Conservation (phyloP, 1,140 invertebrate species). For the Ylistrum balloti region DNA sequence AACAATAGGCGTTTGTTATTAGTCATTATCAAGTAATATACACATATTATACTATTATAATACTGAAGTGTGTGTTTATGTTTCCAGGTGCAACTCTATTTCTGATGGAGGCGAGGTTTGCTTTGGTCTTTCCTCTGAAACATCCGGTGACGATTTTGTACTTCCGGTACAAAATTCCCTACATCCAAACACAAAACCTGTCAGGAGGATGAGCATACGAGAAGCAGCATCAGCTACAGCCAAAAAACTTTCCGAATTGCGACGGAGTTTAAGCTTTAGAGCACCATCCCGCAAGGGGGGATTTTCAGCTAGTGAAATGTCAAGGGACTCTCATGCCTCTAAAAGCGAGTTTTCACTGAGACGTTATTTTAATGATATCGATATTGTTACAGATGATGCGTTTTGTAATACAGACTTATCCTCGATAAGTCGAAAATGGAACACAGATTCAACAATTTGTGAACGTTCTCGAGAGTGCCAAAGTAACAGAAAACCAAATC, state of each 20-base stretch:
- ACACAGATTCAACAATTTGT: conserved; percentile 6
- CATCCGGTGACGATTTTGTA: not conserved
- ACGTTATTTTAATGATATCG: not conserved
- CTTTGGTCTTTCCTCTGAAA: conserved; percentile 50
- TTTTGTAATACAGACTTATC: not conserved
- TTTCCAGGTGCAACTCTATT: conserved; percentile 67
- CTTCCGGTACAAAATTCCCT: conserved; percentile 36
- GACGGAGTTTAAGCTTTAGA: conserved; percentile 44
- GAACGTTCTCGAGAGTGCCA: not conserved
- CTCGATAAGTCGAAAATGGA: not conserved
- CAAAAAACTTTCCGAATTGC: conserved; percentile 32
- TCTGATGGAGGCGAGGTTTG: conserved; percentile 68
- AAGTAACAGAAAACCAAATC: not conserved
- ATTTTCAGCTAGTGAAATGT: not conserved
- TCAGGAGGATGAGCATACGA: conserved; percentile 55
- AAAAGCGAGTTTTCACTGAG: conserved; percentile 41
- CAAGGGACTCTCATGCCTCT: not conserved
- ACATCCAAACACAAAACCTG: conserved; percentile 47
- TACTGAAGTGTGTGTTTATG: conserved; percentile 44
- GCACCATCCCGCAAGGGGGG: not conserved
- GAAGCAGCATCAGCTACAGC: conserved; percentile 47
- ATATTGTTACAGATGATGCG: not conserved
- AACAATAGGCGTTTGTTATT: no score
- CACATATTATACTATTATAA: no score
- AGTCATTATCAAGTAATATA: no score